A percentile compares a stretch with the other conserved stretches of the same genome.
These are phyloP conservation scores for Conus ventricosus DNA, from an alignment of 1,140 invertebrate species.

Conservation along the genomic window DNA sequence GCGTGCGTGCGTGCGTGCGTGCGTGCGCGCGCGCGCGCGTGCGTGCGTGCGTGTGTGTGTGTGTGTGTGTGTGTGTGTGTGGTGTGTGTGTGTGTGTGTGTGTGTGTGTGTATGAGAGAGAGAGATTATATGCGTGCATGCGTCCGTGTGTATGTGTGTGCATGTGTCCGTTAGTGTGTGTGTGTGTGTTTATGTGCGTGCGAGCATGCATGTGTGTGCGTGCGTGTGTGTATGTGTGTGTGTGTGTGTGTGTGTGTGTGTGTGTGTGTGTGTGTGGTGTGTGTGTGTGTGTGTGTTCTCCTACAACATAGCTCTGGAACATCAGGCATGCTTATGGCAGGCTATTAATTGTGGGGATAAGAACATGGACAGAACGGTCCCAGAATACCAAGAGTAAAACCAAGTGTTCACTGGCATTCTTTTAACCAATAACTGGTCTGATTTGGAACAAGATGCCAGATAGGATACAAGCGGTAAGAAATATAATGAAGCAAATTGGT, in stretches of 20 bases:
- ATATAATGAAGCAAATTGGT: too few species aligned
- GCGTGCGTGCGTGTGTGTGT: too few species aligned
- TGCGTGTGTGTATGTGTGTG: conserved; percentile 7
- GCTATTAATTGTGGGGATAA: not conserved
- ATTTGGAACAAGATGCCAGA: too few species aligned
- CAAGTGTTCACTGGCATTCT: not conserved
- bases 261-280: not conserved
- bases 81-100: too few species aligned
- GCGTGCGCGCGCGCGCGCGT: too few species aligned
- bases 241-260: too few species aligned
- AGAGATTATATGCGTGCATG: not conserved
- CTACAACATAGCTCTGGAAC: too few species aligned
- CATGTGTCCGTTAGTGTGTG: not conserved
- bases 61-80: too few species aligned
- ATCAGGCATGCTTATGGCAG: not conserved
- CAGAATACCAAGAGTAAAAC: not conserved
- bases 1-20: too few species aligned
- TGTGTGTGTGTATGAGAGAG: too few species aligned
- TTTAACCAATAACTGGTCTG: too few species aligned
- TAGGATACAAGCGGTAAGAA: too few species aligned
- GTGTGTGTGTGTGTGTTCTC: not conserved
- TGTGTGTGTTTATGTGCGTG: conserved; percentile 23
- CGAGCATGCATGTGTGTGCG: conserved; percentile 17
- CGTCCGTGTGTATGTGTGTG: not conserved
- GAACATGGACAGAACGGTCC: not conserved